A percentile compares a stretch with the other conserved stretches of the same genome.
Evolutionary conservation across 2,113 vertebrate species (phyloP).

Genomic region (Engraulis encrasicolus): DNA sequence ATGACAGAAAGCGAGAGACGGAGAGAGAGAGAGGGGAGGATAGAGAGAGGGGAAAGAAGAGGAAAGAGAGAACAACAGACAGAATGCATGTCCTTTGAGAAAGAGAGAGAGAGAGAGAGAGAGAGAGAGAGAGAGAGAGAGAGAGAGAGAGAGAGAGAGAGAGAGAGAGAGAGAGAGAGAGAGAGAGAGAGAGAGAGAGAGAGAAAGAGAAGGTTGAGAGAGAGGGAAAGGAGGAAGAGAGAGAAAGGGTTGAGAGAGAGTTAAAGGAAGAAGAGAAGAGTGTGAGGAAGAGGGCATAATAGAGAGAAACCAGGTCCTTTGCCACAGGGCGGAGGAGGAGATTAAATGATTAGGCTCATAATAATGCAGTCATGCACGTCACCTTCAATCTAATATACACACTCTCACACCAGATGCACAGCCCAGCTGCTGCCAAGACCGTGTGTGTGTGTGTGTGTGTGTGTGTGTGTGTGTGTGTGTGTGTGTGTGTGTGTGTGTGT

Average conservation of each 20-base stretch:
- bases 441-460: background rate
- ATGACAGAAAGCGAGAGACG: no score
- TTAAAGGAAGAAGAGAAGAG: conserved; percentile 24
- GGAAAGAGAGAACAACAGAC: background rate
- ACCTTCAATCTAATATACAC: background rate
- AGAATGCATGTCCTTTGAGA: no score
- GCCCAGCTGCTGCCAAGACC: background rate
- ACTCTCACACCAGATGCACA: background rate
- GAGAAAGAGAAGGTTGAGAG: no score
- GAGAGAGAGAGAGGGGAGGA: background rate
- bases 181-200: conserved; percentile 10
- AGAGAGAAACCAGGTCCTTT: background rate
- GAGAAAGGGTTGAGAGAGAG: no score
- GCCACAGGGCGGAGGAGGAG: background rate
- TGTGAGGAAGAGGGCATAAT: background rate
- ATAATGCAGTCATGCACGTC: background rate
- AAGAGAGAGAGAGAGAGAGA: background rate
- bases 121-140: conserved; percentile 32
- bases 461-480: conserved; percentile 7
- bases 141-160: conserved; percentile 38
- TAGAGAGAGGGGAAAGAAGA: background rate
- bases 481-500: background rate
- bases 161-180: conserved; percentile 23
- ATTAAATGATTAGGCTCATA: background rate
- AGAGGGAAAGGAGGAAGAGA: background rate